phyloP scores from a whole-genome alignment of 2,797 vertebrate genomes.

The Anguilla megastoma region DNA sequence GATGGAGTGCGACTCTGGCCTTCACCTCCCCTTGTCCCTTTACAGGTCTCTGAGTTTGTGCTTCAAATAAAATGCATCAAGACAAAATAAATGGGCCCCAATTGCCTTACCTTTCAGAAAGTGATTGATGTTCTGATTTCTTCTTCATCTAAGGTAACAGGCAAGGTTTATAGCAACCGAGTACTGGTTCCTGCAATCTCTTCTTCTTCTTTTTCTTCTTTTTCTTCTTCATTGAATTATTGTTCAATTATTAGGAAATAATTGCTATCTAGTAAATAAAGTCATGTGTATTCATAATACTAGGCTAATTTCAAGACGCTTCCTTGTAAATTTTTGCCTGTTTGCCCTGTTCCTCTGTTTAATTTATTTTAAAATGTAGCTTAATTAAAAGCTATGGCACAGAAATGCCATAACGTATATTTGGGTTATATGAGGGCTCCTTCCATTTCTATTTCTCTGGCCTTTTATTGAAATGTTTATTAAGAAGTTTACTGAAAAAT shows the following conservation, averaged over 20 bases:
- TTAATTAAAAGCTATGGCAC: background rate
- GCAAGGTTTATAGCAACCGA: background rate
- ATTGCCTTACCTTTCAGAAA: constrained; percentile 19
- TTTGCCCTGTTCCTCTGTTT: background rate
- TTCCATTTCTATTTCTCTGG: background rate
- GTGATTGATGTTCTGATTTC: constrained; percentile 5
- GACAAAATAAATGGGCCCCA: constrained; percentile 7
- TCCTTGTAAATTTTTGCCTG: background rate
- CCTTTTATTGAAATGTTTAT: background rate
- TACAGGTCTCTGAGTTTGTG: background rate
- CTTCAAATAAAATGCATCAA: constrained; percentile 18
- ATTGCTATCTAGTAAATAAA: background rate
- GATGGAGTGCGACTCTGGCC: background rate
- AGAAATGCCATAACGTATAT: background rate
- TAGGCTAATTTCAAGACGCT: background rate
- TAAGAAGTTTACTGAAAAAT: background rate
- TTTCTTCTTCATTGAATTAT: background rate
- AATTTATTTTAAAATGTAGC: background rate
- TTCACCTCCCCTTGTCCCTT: constrained; percentile 18
- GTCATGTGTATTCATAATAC: background rate
- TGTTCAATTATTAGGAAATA: background rate
- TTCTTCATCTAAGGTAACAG: background rate
- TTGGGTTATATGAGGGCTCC: background rate
- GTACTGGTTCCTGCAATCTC: background rate
- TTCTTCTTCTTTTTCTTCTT: background rate